Evolutionary conservation across 2,113 vertebrate species (phyloP).

Genomic region (Microcebus griseorufus): DNA sequence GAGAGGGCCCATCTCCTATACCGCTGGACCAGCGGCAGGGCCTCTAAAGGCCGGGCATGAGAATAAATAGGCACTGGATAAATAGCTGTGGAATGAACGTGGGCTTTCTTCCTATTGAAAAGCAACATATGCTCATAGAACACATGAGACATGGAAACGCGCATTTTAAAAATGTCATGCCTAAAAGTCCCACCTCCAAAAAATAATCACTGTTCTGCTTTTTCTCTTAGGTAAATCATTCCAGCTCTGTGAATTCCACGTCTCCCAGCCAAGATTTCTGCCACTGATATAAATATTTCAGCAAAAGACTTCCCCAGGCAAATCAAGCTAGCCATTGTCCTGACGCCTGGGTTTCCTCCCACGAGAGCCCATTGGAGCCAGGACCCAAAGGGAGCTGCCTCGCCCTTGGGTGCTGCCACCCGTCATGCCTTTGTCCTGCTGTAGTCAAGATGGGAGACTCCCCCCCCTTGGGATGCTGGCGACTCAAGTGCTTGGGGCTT

Average conservation of each 20-base stretch:
- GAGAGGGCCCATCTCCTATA: neutral
- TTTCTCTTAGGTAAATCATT: slow-evolving; percentile 31
- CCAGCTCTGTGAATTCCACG: neutral
- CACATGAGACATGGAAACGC: neutral
- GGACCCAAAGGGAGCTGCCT: neutral
- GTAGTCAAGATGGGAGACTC: neutral
- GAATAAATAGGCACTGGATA: neutral
- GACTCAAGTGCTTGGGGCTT: neutral
- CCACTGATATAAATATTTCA: neutral
- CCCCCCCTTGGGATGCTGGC: neutral
- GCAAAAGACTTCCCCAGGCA: neutral
- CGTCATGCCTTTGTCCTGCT: neutral
- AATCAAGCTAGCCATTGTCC: neutral
- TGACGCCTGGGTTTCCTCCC: accelerated
- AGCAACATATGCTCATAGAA: slow-evolving; percentile 14
- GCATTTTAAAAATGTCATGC: neutral
- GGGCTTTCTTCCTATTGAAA: neutral
- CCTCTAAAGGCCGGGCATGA: neutral
- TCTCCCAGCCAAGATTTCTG: neutral
- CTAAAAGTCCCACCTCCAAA: neutral
- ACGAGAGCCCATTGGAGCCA: accelerated
- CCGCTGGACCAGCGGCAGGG: accelerated
- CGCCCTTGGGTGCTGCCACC: accelerated
- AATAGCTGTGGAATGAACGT: neutral
- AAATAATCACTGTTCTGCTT: neutral